Conservation (phyloP, 1,140 invertebrate genomes). For the Stegodyphus mimosarum region DNA sequence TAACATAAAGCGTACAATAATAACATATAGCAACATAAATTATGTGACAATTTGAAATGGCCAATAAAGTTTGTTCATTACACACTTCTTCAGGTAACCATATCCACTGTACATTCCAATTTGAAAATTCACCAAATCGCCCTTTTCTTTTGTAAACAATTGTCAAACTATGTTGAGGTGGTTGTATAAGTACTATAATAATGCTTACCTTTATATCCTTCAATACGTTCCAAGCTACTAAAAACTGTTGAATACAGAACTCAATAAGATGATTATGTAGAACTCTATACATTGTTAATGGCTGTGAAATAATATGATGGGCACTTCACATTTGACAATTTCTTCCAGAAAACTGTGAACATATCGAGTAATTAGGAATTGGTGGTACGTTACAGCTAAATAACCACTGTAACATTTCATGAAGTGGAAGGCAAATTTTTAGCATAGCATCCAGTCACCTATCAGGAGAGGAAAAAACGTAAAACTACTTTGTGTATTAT, state of each 20-base stretch:
- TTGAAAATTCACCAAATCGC: too few species aligned
- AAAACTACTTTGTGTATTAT: too few species aligned
- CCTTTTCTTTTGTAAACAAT: too few species aligned
- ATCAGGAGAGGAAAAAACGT: too few species aligned
- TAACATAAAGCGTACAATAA: too few species aligned
- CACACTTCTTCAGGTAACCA: too few species aligned
- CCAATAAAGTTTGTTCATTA: too few species aligned
- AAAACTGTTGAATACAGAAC: constrained; percentile 40
- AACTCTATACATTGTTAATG: constrained; percentile 31
- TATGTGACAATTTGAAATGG: too few species aligned
- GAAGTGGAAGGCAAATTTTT: neutral
- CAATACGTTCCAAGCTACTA: constrained; percentile 39
- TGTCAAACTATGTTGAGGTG: too few species aligned
- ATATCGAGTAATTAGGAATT: constrained; percentile 14
- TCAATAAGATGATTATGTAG: neutral
- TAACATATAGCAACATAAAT: too few species aligned
- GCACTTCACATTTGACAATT: neutral
- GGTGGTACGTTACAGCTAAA: neutral
- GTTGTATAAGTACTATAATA: too few species aligned
- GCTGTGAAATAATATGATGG: neutral
- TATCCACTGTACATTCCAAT: too few species aligned
- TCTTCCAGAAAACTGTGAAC: constrained; percentile 14
- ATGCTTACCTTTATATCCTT: constrained; percentile 34
- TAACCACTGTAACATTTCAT: constrained; percentile 22
- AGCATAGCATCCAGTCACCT: neutral